Evolutionary conservation across 2,888 invertebrate genomes (phyloP).

Genomic region (Nomada fucata): DNA sequence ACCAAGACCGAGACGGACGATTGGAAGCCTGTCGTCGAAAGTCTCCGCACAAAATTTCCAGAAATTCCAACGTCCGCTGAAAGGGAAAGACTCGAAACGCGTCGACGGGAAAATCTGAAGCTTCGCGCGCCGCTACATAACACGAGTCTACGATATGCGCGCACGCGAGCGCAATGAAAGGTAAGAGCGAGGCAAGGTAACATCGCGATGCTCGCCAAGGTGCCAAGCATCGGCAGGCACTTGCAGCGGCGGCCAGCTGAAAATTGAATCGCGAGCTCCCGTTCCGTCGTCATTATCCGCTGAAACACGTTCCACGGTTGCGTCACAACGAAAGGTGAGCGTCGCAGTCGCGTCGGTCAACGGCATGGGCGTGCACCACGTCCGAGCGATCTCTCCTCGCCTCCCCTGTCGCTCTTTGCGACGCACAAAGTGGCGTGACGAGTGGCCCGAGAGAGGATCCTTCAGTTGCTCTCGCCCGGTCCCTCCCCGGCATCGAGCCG

Average conservation of each 20-base stretch:
- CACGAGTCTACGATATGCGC: no score
- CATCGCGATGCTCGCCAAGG: not conserved
- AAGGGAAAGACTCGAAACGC: no score
- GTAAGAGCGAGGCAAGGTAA: no score
- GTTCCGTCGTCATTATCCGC: slow-evolving; percentile 64
- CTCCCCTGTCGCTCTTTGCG: slow-evolving; percentile 30
- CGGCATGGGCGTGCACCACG: slow-evolving; percentile 62
- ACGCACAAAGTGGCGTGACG: slow-evolving; percentile 78
- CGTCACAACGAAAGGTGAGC: slow-evolving; percentile 62
- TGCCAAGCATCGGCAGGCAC: not conserved
- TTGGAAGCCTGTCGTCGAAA: no score
- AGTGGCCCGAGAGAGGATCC: slow-evolving; percentile 66
- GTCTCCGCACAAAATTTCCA: no score
- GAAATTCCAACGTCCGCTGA: no score
- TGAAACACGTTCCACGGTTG: slow-evolving; percentile 65
- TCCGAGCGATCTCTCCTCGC: slow-evolving; percentile 43
- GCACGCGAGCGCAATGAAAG: not conserved
- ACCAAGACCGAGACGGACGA: no score
- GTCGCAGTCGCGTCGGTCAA: slow-evolving; percentile 64
- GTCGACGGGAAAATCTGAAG: no score
- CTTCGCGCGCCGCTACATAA: no score
- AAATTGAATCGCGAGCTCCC: slow-evolving; percentile 38
- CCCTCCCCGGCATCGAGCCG: slow-evolving; percentile 40
- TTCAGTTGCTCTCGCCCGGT: slow-evolving; percentile 33
- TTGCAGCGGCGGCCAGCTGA: slow-evolving; percentile 22